Base-by-base conservation (phyloP, 92 coral and sea anemone genomes). In the Parazoanthus darwini region DNA sequence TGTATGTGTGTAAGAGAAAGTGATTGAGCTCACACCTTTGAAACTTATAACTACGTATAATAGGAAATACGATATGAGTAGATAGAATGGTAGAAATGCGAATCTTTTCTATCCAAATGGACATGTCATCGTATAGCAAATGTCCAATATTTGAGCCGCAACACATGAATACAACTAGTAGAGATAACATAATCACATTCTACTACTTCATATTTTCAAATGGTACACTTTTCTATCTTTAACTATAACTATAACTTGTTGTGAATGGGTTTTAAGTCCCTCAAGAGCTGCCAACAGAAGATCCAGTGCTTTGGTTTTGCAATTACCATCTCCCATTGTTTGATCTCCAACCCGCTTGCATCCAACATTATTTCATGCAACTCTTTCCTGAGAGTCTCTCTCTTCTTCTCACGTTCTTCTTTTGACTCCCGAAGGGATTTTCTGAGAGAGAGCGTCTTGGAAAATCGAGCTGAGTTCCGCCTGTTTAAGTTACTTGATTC, bases 251-350 rank as follows among this genome's bases (percentile, higher is more conserved):
- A 84, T 11, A 84, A 29, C 20, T 84, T 84, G 66, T 92, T 81
- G 51, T 92, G 94, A 39, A 89, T 82, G 13, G 94, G 92, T 25
- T 86, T 86, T 92, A 95, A 76, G 83, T 95, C 98, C 74, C 98
- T 90, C 37, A 97, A 84, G 9, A 93, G 90, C 22, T 97, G 99
- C 99, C 99, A 97, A 50, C 98, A 95, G 81, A 95, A 97, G 67
- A 95, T 97, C 99, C 99, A 97, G 23, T 94, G 92, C 46, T 93
- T 95, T 7, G 98, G 99, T 80, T 92, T 91, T 65, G 89, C 92
- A 7, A 95, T 92, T 92, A 97, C 90, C 70, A 93, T 88, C 54
- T 90, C 94, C 99, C 99, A 97, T 88, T 97, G 99, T 2, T 88
- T 88, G 78, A 93, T 88, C 86, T 95, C 97, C 16, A 91, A 90